phyloP scores from a whole-genome alignment of 2,888 invertebrate genomes.

The Eurytoma californica region DNA sequence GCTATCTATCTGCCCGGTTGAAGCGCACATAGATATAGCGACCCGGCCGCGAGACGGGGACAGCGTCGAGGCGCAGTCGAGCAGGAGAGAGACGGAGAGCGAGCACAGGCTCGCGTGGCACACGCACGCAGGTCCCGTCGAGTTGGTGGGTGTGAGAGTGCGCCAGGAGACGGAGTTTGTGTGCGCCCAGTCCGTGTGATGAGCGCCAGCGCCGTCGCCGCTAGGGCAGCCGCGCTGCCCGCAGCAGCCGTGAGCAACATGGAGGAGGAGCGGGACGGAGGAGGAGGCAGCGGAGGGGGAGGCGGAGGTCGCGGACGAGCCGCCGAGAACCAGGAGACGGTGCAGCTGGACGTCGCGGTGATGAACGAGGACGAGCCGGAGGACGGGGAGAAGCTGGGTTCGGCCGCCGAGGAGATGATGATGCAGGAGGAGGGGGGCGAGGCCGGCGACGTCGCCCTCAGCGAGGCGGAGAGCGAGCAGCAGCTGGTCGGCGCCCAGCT shows the following conservation, averaged over 20 bases:
- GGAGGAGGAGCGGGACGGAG: conserved; percentile 61
- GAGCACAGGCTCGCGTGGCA: not conserved
- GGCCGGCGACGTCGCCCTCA: not conserved
- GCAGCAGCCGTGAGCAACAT: conserved; percentile 65
- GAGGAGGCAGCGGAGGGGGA: conserved; percentile 5
- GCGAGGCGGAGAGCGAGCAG: conserved; percentile 37
- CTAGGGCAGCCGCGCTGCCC: conserved; percentile 59
- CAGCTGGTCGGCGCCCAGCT: conserved; percentile 54
- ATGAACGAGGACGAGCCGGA: conserved; percentile 52
- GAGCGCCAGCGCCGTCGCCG: conserved; percentile 66
- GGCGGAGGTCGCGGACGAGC: not conserved
- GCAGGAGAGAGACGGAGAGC: conserved; percentile 5
- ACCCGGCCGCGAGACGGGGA: not conserved
- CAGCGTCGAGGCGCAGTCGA: not conserved
- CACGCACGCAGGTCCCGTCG: not conserved
- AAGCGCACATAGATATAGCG: not conserved
- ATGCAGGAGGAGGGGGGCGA: conserved; percentile 51
- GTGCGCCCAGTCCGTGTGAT: conserved; percentile 58
- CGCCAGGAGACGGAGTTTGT: not conserved
- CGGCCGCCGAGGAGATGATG: conserved; percentile 47
- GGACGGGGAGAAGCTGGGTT: not conserved
- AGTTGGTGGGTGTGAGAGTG: conserved; percentile 9
- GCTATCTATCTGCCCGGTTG: not conserved
- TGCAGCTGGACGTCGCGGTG: conserved; percentile 49
- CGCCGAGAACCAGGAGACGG: conserved; percentile 50